Evolutionary conservation across 2,797 vertebrate genomes (phyloP).

Genomic region (Carapus acus): DNA sequence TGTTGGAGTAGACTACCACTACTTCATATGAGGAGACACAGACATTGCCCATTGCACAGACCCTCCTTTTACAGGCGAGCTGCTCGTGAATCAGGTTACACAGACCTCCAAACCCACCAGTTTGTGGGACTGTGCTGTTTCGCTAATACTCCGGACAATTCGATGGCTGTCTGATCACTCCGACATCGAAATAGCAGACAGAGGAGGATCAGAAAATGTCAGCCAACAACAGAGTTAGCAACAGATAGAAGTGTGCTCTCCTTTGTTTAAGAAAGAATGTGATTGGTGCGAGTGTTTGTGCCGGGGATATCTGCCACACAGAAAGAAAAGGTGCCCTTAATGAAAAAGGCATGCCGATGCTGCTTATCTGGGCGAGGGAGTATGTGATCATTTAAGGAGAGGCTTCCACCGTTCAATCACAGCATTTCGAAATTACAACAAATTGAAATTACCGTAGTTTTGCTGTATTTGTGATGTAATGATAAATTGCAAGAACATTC

Average conservation of each 20-base stretch:
- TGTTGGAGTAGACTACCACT: too few relatives aligned
- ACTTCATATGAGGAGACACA: too few relatives aligned
- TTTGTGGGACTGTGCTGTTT: constrained; percentile 85
- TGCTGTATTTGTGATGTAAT: too few relatives aligned
- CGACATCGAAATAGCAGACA: constrained; percentile 82
- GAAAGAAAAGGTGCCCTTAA: constrained; percentile 16
- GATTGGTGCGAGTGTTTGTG: constrained; percentile 73
- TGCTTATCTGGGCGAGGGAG: neutral
- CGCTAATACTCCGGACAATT: constrained; percentile 93
- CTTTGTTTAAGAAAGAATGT: constrained; percentile 86
- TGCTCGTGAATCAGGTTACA: constrained; percentile 90
- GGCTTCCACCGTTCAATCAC: too few relatives aligned
- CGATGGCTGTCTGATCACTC: constrained; percentile 90
- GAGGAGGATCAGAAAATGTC: constrained; percentile 82
- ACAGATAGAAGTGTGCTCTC: constrained; percentile 79
- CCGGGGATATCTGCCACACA: constrained; percentile 58
- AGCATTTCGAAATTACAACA: too few relatives aligned
- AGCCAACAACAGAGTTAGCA: constrained; percentile 74
- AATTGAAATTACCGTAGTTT: too few relatives aligned
- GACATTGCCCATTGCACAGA: constrained; percentile 78
- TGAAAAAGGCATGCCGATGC: neutral
- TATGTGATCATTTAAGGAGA: constrained; percentile 1
- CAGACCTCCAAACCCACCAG: constrained; percentile 86
- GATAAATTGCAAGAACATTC: too few relatives aligned
- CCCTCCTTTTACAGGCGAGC: constrained; percentile 80